Evolutionary conservation across 2,797 vertebrate genomes (phyloP).

Genomic region (Zenarchopterus dispar): DNA sequence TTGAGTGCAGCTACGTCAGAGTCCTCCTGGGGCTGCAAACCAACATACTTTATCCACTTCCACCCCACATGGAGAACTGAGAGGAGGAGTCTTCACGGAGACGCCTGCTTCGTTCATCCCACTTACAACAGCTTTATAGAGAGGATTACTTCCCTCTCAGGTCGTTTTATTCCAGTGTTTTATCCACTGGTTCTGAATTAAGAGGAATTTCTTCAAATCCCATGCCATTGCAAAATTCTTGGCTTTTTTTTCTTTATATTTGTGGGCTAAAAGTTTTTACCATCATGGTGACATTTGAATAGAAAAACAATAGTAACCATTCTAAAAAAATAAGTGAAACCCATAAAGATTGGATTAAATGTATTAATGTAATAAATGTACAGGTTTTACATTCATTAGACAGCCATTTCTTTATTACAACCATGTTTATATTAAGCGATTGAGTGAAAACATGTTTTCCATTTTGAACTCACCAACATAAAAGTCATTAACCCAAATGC

Average conservation of each 20-base stretch:
- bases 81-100: slow-evolving; percentile 50
- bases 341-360: neutral
- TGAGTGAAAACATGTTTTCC: neutral
- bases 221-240: neutral
- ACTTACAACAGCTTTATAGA: slow-evolving; percentile 69
- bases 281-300: no score
- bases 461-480: neutral
- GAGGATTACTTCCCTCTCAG: slow-evolving; percentile 63
- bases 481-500: slow-evolving; percentile 22
- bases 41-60: slow-evolving; percentile 38
- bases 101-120: slow-evolving; percentile 65
- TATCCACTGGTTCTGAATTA: neutral
- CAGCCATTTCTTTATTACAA: no score
- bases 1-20: slow-evolving; percentile 30
- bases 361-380: neutral
- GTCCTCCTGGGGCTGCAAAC: slow-evolving; percentile 32
- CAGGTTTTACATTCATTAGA: no score
- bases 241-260: neutral
- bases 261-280: no score
- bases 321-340: neutral
- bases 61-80: slow-evolving; percentile 41
- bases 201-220: neutral
- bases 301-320: no score
- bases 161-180: slow-evolving; percentile 38
- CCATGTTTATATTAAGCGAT: neutral